Conservation (phyloP, 2,888 invertebrate genomes). For the Micropterix aruncella region DNA sequence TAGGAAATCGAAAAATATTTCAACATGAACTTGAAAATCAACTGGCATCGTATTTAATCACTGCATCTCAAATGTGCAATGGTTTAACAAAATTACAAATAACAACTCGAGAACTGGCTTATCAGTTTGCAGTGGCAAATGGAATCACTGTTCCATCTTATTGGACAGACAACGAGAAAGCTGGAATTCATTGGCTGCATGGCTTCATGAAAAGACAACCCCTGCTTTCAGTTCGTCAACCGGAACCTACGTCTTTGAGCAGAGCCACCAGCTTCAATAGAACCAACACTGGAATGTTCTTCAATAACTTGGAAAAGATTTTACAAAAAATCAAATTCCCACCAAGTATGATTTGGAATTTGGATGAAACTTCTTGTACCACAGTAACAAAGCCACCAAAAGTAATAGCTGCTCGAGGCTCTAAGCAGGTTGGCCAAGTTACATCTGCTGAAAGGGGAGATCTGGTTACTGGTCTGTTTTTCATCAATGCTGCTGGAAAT, state of each 20-base stretch:
- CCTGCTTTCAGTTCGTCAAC: background rate
- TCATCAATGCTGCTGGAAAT: conserved; percentile 1
- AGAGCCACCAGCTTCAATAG: conserved; percentile 10
- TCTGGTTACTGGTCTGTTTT: background rate
- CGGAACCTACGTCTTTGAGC: conserved; percentile 1
- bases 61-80: conserved; percentile 2
- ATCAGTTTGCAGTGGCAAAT: too few species aligned
- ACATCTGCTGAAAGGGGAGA: conserved; percentile 1
- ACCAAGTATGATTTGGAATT: conserved; percentile 6
- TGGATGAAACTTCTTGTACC: conserved; percentile 8
- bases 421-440: too few species aligned
- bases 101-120: conserved; percentile 1
- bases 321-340: conserved; percentile 3
- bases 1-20: conserved; percentile 3
- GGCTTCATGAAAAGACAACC: background rate
- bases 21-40: background rate
- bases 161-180: conserved; percentile 1
- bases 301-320: conserved; percentile 7
- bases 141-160: background rate
- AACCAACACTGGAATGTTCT: conserved; percentile 7
- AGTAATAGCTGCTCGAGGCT: conserved; percentile 5
- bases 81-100: conserved; percentile 1
- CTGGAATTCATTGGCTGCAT: conserved; percentile 1
- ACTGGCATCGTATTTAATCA: background rate
- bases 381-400: conserved; percentile 6